These are phyloP conservation scores for Anorthoa munda DNA, from an alignment of 2,888 invertebrate species.

Conservation along the genomic window DNA sequence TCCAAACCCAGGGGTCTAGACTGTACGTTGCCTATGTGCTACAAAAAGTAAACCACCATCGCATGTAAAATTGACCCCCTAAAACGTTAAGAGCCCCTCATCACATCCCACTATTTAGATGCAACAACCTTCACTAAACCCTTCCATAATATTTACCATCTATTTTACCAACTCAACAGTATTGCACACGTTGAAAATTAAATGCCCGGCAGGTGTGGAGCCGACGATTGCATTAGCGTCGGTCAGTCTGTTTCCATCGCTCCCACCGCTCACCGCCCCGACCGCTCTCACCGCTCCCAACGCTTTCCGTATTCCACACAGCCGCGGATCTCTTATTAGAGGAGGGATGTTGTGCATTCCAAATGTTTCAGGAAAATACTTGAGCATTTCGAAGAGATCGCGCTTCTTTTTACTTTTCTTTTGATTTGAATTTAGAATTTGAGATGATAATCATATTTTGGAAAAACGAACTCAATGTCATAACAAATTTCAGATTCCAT, in stretches of 20 bases:
- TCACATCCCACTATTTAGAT: too few species aligned
- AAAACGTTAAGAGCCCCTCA: neutral
- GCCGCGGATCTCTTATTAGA: constrained; percentile 31
- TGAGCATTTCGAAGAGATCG: constrained; percentile 1
- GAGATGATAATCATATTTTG: too few species aligned
- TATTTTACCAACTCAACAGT: constrained; percentile 1
- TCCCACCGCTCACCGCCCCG: constrained; percentile 18
- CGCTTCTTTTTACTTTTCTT: too few species aligned
- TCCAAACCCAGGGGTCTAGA: neutral
- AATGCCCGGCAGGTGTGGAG: constrained; percentile 48
- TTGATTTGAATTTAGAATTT: too few species aligned
- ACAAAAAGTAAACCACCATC: neutral
- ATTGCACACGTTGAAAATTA: constrained; percentile 14
- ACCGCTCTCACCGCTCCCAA: constrained; percentile 36
- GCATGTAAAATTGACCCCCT: neutral
- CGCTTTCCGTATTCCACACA: constrained; percentile 45
- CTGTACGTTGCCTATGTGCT: neutral
- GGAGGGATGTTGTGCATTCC: constrained; percentile 43
- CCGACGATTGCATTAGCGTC: constrained; percentile 53
- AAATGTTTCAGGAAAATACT: constrained; percentile 33
- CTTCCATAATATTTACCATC: constrained; percentile 19
- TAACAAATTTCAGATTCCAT: too few species aligned
- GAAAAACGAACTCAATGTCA: too few species aligned
- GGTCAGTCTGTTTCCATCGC: constrained; percentile 35
- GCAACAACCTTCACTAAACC: neutral